Evolutionary conservation across 1,140 invertebrate species (phyloP).

Genomic region (Stegodyphus mimosarum): DNA sequence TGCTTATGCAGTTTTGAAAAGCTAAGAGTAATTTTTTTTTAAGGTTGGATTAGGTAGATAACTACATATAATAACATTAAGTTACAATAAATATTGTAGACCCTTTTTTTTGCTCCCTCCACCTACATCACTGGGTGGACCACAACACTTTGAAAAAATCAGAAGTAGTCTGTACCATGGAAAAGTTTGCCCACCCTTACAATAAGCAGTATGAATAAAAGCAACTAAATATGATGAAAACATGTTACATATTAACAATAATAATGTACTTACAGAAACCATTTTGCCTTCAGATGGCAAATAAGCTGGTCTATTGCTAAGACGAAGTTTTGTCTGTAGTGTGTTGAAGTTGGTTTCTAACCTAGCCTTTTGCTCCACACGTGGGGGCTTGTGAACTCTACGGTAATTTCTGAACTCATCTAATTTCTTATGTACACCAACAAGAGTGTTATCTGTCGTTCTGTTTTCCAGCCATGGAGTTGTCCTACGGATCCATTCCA

Average conservation of each 20-base stretch:
- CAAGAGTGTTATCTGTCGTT: slow-evolving; percentile 96
- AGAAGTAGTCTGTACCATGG: too few species aligned
- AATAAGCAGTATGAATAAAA: too few species aligned
- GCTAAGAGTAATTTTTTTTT: too few species aligned
- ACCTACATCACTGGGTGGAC: too few species aligned
- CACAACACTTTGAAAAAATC: too few species aligned
- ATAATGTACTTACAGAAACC: slow-evolving; percentile 81
- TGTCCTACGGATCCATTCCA: slow-evolving; percentile 98
- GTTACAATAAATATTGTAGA: too few species aligned
- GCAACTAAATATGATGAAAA: too few species aligned
- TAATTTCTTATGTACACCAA: slow-evolving; percentile 95
- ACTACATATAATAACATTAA: too few species aligned
- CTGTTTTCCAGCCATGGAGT: slow-evolving; percentile 98
- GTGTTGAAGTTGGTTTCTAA: slow-evolving; percentile 99
- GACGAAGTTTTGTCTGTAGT: slow-evolving; percentile 93
- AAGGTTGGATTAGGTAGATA: too few species aligned
- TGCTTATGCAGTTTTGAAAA: too few species aligned
- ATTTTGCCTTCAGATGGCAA: slow-evolving; percentile 99
- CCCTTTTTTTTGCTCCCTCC: too few species aligned
- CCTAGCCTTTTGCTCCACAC: slow-evolving; percentile 98
- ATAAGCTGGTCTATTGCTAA: slow-evolving; percentile 97
- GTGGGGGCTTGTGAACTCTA: slow-evolving; percentile 97
- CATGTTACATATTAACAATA: neutral
- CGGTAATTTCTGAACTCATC: slow-evolving; percentile 99
- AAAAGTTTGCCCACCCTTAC: too few species aligned